Evolutionary conservation across 35 echinoderm and acorn worm species (phyloP), one percentile per base, ranked within the genome.

Genomic region (Stichopus chloronotus): DNA sequence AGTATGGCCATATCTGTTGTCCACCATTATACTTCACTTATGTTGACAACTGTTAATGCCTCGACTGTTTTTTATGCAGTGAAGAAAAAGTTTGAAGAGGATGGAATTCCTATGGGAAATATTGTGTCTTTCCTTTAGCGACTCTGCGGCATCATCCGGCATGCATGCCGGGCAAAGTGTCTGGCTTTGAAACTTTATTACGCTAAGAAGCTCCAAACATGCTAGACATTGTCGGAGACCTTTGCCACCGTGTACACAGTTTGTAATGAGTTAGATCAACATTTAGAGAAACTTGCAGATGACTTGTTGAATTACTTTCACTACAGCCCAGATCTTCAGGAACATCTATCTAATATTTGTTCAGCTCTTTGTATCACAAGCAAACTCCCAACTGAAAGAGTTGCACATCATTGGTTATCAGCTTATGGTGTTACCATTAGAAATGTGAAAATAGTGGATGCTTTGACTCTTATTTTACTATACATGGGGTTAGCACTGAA

Each of bases 361-460:
- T 25, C 43, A 53, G 53, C 83, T 52, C 57, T 94, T 57, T 19
- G 74, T 79, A 71, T 90, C 85, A 43, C 83, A 94, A 88, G 83
- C 85, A 83, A 92, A 76, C 21, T 95, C 55, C 94, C 89, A 78
- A 24, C 24, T 59, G 90, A 95, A 86, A 77, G 90, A 85, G 63
- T 95, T 68, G 59, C 89, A 30, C 88, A 95, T 80, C 16, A 69
- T 8, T 95, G 94, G 94, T 90, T 92, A 61, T 95, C 94, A 92
- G 63, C 83, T 86, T 95, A 95, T 77, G 57, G 91, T 91, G 78
- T 95, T 53, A 87, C 60, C 52, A 68, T 54, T 79, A 65, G 81
- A 25, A 95, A 87, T 86, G 52, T 92, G 91, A 90, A 92, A 72
- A 95, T 95, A 90, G 59, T 94, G 43, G 90, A 95, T 59, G 25